These are phyloP conservation scores for Trichoplusia ni DNA, from an alignment of 1,140 invertebrate genomes.

Conservation along the genomic window DNA sequence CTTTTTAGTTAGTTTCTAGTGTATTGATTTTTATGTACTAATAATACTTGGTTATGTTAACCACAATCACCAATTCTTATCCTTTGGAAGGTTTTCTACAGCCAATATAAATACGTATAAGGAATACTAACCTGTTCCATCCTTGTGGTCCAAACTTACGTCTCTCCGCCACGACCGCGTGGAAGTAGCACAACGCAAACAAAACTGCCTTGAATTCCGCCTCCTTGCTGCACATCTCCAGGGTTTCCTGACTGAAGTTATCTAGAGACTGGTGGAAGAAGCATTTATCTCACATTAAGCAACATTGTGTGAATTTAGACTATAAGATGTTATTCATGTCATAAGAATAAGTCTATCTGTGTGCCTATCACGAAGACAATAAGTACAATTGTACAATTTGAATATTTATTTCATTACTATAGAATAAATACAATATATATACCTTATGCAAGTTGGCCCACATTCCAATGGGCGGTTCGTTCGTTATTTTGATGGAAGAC, in stretches of 20 bases:
- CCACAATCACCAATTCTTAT: no score
- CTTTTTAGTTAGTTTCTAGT: no score
- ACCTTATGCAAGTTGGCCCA: conserved; percentile 95
- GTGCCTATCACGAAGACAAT: no score
- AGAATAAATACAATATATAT: background rate
- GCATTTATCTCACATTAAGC: no score
- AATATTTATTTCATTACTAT: no score
- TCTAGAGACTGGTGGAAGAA: conserved; percentile 86
- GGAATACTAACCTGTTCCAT: conserved; percentile 94
- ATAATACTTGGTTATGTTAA: no score
- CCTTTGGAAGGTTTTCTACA: no score
- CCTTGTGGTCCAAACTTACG: conserved; percentile 97
- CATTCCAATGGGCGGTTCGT: conserved; percentile 97
- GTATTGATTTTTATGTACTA: background rate
- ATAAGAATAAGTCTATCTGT: no score
- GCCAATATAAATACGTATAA: no score
- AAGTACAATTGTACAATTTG: no score
- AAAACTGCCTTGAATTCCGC: conserved; percentile 96
- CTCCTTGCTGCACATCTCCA: conserved; percentile 96
- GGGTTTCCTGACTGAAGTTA: conserved; percentile 96
- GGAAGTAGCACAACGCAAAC: conserved; percentile 97
- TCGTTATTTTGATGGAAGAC: conserved; percentile 97
- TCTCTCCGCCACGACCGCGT: conserved; percentile 95
- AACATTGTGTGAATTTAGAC: no score
- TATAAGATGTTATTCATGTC: no score